These are phyloP conservation scores for Megaleporinus macrocephalus DNA, from an alignment of 2,113 vertebrate genomes.

Conservation along the genomic window DNA sequence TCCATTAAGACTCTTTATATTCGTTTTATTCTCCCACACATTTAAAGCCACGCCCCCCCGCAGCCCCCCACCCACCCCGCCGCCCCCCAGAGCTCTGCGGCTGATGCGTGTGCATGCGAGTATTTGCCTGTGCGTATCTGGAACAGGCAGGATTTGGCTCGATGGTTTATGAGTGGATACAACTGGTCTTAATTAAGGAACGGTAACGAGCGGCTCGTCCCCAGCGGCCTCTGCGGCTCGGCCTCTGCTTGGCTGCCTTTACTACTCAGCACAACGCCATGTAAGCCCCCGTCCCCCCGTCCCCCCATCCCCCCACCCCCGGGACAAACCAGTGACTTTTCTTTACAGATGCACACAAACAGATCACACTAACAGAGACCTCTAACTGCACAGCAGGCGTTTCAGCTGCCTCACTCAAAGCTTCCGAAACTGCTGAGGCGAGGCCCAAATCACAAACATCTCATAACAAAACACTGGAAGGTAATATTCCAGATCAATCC, in stretches of 20 bases:
- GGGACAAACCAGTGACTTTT: not conserved
- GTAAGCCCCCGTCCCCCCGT: no score
- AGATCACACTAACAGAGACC: not conserved
- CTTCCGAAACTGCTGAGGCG: no score
- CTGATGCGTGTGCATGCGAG: not conserved
- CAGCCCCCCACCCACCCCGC: not conserved
- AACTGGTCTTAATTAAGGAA: slow-evolving; percentile 30
- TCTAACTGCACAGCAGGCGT: not conserved
- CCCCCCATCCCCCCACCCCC: no score
- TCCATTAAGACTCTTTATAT: slow-evolving; percentile 20
- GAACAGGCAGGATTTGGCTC: not conserved
- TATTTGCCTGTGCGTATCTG: not conserved
- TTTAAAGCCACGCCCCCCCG: not conserved
- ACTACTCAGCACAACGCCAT: not conserved
- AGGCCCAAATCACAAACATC: not conserved
- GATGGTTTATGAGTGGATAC: slow-evolving; percentile 19
- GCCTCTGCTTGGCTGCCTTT: not conserved
- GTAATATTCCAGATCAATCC: no score
- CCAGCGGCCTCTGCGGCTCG: not conserved
- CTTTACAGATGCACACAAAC: not conserved
- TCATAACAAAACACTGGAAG: not conserved
- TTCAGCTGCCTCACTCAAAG: no score
- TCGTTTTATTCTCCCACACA: slow-evolving; percentile 15
- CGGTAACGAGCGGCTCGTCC: not conserved
- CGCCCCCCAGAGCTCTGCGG: not conserved